These are phyloP conservation scores for Microcebus murinus DNA, from an alignment of 2,113 vertebrate species.

Conservation along the genomic window DNA sequence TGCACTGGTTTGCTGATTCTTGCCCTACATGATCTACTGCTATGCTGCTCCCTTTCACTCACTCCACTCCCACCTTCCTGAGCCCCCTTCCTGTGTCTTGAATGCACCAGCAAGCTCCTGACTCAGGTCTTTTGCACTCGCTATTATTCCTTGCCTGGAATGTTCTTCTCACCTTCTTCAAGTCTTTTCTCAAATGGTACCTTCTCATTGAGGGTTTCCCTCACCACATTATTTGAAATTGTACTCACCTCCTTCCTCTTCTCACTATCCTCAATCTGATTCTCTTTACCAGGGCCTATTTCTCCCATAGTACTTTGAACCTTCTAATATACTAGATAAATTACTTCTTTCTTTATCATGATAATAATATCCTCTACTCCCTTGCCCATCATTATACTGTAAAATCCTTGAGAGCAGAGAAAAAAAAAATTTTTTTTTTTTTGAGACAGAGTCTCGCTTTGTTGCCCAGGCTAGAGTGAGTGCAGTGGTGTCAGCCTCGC, in stretches of 20 bases:
- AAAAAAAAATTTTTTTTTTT: neutral
- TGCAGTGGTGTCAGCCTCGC: too few species aligned
- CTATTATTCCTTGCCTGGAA: neutral
- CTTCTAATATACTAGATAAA: neutral
- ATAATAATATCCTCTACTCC: neutral
- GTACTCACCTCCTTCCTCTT: neutral
- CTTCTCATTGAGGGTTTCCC: neutral
- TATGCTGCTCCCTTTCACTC: neutral
- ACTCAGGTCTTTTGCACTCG: neutral
- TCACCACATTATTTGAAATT: neutral
- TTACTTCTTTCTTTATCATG: neutral
- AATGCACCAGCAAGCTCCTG: neutral
- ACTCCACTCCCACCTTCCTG: neutral
- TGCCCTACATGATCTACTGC: neutral
- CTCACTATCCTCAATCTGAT: neutral
- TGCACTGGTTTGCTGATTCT: neutral
- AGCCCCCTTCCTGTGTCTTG: neutral
- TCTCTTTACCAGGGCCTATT: neutral
- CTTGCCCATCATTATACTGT: neutral
- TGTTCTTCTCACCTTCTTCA: neutral
- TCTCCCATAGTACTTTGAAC: neutral
- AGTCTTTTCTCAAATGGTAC: neutral
- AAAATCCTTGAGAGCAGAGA: neutral
- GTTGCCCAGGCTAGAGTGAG: too few species aligned
- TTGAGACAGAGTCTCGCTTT: too few species aligned